phyloP scores from a whole-genome alignment of 2,113 vertebrate genomes.

The Saguinus midas region DNA sequence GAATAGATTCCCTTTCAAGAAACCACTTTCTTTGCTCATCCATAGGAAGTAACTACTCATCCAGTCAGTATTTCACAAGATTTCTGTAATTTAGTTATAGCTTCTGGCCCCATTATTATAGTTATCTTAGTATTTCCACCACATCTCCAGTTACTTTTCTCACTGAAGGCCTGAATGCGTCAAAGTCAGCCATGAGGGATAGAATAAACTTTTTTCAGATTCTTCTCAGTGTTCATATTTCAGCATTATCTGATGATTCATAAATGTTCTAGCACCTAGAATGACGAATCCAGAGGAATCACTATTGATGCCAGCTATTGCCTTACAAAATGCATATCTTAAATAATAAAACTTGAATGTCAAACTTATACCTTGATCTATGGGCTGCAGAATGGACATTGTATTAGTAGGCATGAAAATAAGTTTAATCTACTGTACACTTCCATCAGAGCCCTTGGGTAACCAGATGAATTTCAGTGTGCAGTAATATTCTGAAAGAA shows the following conservation, averaged over 20 bases:
- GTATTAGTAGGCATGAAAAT: background rate
- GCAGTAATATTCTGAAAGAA: background rate
- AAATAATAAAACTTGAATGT: background rate
- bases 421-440: background rate
- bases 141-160: background rate
- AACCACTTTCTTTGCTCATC: background rate
- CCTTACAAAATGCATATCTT: background rate
- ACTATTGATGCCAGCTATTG: background rate
- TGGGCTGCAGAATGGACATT: background rate
- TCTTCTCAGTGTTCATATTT: background rate
- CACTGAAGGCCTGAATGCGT: background rate
- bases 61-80: background rate
- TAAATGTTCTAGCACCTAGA: background rate
- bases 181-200: background rate
- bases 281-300: background rate
- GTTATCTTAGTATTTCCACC: background rate
- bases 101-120: background rate
- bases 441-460: background rate
- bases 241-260: background rate
- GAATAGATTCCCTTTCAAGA: background rate
- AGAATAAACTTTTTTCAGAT: background rate
- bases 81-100: background rate
- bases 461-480: background rate
- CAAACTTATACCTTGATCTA: background rate
- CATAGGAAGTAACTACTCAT: background rate